Evolutionary conservation across 2,797 vertebrate species (phyloP), one percentile per base, ranked within the genome.

Genomic region (Acanthurus lineatus): DNA sequence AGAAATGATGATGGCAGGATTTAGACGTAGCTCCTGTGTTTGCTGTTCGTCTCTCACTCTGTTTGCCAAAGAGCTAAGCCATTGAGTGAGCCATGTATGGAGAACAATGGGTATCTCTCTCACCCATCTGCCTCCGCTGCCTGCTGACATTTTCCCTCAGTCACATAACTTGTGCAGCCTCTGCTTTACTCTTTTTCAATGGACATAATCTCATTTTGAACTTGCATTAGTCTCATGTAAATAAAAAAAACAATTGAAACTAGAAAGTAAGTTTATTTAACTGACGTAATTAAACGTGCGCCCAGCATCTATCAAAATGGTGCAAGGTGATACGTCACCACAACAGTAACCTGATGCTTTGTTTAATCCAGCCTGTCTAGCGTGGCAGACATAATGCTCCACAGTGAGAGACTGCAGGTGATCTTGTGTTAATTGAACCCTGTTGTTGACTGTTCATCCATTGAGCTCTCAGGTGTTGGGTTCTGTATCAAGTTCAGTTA

Each of bases 401-500:
- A 12, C 63, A 20, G 63, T 32, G 63, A 76, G 76, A 81, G 65
- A 79, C 73, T 62, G 82, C 44, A 82, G 86, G 77, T 73, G 76
- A 82, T 85, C 77, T 86, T 68, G 70, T 80, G 88, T 92, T 94
- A 87, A 93, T 83, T 87, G 85, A 88, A 81, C 69, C 60, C 82
- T 77, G 71, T 73, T 81, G 85, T 73, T 85, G 77, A 79, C 74
- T 83, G 57, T 82, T 88, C 40, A 25, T 79, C 73, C 73, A 8
- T 61, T 45, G 69, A 76, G 79, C 60, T 77, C 76, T 79, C 61
- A 86, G 89, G 90, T 90, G 85, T 89, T 86, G 71, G 78, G 86
- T 91, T 93, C 77, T 83, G 77, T 88, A 85, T 93, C 85, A 77
- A 49, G 77, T 93, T 93, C 77, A 74, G 69, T 88, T 92, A 89